A percentile compares a stretch with the other conserved stretches of the same genome.
These are phyloP conservation scores for Callosobruchus maculatus DNA, from an alignment of 2,888 invertebrate genomes.

Conservation along the genomic window DNA sequence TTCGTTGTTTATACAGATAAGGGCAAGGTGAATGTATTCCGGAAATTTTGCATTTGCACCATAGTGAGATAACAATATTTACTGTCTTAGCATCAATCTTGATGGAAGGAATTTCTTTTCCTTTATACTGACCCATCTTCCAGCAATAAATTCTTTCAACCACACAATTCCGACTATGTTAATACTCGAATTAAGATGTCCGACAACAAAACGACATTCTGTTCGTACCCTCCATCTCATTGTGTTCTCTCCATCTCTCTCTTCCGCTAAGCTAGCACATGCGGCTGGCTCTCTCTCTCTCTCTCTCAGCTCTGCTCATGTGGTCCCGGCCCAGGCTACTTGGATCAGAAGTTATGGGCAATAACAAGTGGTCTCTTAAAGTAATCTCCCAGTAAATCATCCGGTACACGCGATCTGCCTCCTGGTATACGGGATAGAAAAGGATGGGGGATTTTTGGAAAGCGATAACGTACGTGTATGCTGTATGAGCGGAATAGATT, in stretches of 20 bases:
- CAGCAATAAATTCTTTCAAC: neutral
- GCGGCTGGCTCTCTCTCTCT: conserved; percentile 12
- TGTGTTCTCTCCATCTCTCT: conserved; percentile 7
- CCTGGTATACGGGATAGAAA: conserved; percentile 13
- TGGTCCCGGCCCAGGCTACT: conserved; percentile 36
- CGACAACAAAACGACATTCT: neutral
- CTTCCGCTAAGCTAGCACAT: conserved; percentile 7
- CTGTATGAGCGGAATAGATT: neutral
- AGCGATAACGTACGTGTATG: neutral
- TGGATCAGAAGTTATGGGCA: conserved; percentile 51
- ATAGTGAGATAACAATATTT: no score
- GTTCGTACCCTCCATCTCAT: neutral
- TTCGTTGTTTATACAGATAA: no score
- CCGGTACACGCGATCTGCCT: conserved; percentile 42
- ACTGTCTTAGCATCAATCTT: no score
- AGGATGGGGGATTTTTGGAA: neutral
- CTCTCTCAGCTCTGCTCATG: neutral
- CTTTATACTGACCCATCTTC: no score
- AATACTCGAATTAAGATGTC: neutral
- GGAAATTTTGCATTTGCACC: no score
- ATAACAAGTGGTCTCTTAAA: conserved; percentile 52
- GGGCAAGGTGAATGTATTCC: no score
- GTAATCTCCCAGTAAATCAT: conserved; percentile 51
- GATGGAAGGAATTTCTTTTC: no score
- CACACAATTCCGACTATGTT: neutral